Evolutionary conservation across 2,797 vertebrate genomes (phyloP).

Genomic region (Morus bassanus): DNA sequence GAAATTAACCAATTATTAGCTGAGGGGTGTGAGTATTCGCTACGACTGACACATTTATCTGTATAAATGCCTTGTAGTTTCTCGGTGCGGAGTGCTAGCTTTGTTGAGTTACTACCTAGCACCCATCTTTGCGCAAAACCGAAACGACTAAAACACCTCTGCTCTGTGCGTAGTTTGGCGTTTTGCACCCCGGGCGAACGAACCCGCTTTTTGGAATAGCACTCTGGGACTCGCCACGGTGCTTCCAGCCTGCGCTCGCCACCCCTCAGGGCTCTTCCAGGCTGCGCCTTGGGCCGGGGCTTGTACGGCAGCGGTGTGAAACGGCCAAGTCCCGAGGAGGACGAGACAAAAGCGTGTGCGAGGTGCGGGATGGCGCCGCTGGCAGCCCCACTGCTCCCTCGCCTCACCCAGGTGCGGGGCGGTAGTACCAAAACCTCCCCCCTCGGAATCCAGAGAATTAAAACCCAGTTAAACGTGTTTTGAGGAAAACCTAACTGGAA

Average conservation of each 20-base stretch:
- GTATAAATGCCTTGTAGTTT: no score
- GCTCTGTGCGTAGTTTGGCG: no score
- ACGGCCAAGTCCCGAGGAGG: accelerated
- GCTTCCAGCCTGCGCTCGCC: background rate
- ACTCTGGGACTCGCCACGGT: accelerated
- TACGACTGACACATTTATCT: no score
- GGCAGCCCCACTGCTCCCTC: background rate
- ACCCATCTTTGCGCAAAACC: no score
- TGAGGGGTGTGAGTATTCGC: no score
- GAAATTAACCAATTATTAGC: no score
- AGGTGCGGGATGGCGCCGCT: accelerated
- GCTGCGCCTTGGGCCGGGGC: accelerated
- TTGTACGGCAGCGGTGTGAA: accelerated
- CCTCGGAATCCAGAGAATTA: accelerated
- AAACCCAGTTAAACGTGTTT: accelerated
- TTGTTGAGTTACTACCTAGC: no score
- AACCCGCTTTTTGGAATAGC: no score
- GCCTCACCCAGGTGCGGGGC: no score
- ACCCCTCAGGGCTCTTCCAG: background rate
- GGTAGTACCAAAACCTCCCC: background rate
- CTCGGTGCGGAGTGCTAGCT: no score
- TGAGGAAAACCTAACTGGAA: accelerated
- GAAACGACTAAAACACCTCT: no score
- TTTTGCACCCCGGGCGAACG: no score
- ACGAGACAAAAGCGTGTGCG: accelerated